A percentile compares a stretch with the other conserved stretches of the same genome.
Conservation (phyloP, 2,113 vertebrate genomes). For the Polyodon spathula region DNA sequence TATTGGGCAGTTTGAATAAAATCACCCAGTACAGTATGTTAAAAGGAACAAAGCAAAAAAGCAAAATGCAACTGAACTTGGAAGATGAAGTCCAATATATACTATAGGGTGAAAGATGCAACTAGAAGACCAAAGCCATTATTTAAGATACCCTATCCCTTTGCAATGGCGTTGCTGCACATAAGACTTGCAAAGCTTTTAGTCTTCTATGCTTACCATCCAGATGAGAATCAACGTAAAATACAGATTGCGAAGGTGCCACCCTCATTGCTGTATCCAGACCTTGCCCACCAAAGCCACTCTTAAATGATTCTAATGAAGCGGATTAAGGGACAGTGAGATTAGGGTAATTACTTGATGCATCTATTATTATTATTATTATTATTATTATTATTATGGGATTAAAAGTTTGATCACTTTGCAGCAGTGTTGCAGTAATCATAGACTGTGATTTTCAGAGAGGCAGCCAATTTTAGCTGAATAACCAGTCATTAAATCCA, state of each 20-base stretch:
- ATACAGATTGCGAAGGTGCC: slow-evolving; percentile 30
- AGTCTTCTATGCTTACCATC: slow-evolving; percentile 33
- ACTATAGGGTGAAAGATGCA: too few relatives aligned
- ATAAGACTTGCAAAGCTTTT: neutral
- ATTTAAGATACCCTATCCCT: too few relatives aligned
- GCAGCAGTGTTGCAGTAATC: too few relatives aligned
- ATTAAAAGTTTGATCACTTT: too few relatives aligned
- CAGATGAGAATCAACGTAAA: slow-evolving; percentile 33
- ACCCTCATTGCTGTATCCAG: slow-evolving; percentile 21
- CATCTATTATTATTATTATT: neutral
- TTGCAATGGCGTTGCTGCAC: neutral
- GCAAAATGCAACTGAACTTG: too few relatives aligned
- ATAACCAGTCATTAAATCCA: neutral
- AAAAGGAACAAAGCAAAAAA: too few relatives aligned
- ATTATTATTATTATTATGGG: too few relatives aligned
- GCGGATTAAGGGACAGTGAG: slow-evolving; percentile 19
- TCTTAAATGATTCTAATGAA: slow-evolving; percentile 18
- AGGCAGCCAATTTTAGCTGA: neutral
- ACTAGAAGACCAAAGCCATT: too few relatives aligned
- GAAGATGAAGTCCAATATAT: too few relatives aligned
- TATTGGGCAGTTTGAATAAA: too few relatives aligned
- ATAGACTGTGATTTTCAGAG: too few relatives aligned
- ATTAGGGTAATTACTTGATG: slow-evolving; percentile 6
- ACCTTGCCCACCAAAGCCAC: slow-evolving; percentile 25
- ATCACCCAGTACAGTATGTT: too few relatives aligned